phyloP scores from a whole-genome alignment of 2,797 vertebrate genomes.

The Sparus aurata region DNA sequence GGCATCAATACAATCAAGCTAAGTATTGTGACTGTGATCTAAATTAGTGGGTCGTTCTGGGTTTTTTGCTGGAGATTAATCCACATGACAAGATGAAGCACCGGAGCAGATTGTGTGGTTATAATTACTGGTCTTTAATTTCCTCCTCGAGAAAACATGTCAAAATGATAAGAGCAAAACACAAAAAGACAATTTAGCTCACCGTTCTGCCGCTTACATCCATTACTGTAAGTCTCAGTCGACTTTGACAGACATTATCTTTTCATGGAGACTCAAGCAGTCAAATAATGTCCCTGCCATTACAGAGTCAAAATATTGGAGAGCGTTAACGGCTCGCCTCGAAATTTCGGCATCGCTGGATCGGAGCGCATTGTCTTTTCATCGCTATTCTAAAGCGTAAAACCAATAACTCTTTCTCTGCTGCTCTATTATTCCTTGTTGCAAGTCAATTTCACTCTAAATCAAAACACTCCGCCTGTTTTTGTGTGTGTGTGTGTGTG shows the following conservation, averaged over 20 bases:
- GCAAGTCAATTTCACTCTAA: slow-evolving; percentile 45
- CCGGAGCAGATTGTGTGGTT: slow-evolving; percentile 8
- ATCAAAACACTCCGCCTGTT: slow-evolving; percentile 41
- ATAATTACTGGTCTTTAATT: slow-evolving; percentile 49
- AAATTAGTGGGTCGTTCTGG: background rate
- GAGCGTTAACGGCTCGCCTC: slow-evolving; percentile 40
- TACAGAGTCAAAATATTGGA: slow-evolving; percentile 49
- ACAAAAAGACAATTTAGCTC: slow-evolving; percentile 14
- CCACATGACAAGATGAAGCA: slow-evolving; percentile 36
- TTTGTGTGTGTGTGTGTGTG: background rate
- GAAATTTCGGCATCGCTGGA: slow-evolving; percentile 38
- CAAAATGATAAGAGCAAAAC: slow-evolving; percentile 45
- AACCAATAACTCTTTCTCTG: slow-evolving; percentile 40
- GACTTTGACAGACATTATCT: slow-evolving; percentile 35
- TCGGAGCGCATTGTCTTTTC: slow-evolving; percentile 37
- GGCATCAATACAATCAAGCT: background rate
- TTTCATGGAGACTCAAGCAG: slow-evolving; percentile 42
- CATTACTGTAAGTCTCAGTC: slow-evolving; percentile 20
- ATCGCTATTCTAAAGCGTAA: slow-evolving; percentile 40
- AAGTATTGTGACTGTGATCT: slow-evolving; percentile 14
- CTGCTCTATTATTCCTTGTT: slow-evolving; percentile 32
- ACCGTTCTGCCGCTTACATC: slow-evolving; percentile 26
- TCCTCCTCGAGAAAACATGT: slow-evolving; percentile 51
- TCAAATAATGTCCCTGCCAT: slow-evolving; percentile 53
- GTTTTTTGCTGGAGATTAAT: slow-evolving; percentile 10